These are phyloP conservation scores for Potorous gilbertii DNA, from an alignment of 2,797 vertebrate genomes.

Conservation along the genomic window DNA sequence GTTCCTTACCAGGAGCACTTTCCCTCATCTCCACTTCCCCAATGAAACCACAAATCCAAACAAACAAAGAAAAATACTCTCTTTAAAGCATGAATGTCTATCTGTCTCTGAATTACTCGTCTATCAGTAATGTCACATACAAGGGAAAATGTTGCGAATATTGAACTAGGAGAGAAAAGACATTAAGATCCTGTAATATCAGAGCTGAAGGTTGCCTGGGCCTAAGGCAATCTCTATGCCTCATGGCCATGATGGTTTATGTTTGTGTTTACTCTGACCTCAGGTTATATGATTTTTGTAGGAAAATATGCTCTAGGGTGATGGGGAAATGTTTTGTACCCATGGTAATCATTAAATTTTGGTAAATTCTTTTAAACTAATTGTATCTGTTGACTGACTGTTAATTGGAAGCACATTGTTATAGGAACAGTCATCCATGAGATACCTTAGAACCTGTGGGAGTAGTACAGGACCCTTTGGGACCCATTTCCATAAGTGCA, in stretches of 20 bases:
- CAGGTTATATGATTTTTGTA: background rate
- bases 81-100: background rate
- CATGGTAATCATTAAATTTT: background rate
- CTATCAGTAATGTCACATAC: background rate
- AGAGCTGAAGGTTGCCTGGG: background rate
- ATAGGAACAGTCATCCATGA: background rate
- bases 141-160: background rate
- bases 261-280: background rate
- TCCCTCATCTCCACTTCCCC: background rate
- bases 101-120: background rate
- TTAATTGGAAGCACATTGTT: background rate
- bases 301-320: background rate
- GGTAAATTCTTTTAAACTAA: background rate
- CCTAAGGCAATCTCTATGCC: background rate
- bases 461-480: too few species aligned
- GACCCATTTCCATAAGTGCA: background rate
- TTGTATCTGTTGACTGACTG: background rate
- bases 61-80: background rate
- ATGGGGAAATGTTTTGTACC: background rate
- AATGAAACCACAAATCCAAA: background rate
- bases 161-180: background rate
- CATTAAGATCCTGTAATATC: background rate
- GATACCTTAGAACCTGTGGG: too few species aligned
- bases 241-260: background rate
- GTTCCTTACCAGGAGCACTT: background rate